A percentile compares a stretch with the other conserved stretches of the same genome.
phyloP scores from a whole-genome alignment of 2,113 vertebrate genomes.

The Dolichotis patagonum region DNA sequence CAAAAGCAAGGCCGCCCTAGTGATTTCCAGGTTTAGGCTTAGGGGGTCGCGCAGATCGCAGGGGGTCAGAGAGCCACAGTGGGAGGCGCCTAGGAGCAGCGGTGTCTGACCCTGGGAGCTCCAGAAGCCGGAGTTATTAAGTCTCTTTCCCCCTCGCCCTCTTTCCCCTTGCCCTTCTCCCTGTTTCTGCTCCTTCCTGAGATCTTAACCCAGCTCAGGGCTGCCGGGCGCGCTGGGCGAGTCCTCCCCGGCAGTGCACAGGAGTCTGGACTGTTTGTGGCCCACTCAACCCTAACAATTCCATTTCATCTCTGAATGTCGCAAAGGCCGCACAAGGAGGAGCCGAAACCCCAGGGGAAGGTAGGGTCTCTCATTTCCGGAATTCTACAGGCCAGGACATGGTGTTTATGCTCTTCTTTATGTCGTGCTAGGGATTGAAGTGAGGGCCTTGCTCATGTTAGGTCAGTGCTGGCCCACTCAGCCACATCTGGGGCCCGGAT shows the following conservation, averaged over 20 bases:
- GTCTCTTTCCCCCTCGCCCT: not conserved
- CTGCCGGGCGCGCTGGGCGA: not conserved
- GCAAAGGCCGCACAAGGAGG: not conserved
- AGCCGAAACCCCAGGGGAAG: not conserved
- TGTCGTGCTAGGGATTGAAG: not conserved
- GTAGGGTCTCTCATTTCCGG: not conserved
- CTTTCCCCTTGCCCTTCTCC: not conserved
- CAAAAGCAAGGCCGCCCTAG: not conserved
- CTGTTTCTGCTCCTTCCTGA: not conserved
- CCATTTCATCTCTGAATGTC: not conserved
- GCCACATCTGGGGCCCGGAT: not conserved
- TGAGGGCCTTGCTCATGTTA: not conserved
- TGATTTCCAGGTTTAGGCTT: not conserved
- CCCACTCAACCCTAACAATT: not conserved
- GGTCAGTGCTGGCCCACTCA: not conserved
- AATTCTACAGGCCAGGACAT: not conserved
- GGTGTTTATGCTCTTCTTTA: not conserved
- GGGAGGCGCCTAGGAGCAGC: not conserved
- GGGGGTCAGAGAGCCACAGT: not conserved
- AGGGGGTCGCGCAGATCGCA: not conserved
- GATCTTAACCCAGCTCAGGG: not conserved
- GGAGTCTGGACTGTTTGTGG: not conserved
- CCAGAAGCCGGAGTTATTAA: not conserved
- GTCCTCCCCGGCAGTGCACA: rapidly evolving
- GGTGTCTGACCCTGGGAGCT: not conserved